phyloP scores from a whole-genome alignment of 2,888 invertebrate genomes.

The Spodoptera littoralis region DNA sequence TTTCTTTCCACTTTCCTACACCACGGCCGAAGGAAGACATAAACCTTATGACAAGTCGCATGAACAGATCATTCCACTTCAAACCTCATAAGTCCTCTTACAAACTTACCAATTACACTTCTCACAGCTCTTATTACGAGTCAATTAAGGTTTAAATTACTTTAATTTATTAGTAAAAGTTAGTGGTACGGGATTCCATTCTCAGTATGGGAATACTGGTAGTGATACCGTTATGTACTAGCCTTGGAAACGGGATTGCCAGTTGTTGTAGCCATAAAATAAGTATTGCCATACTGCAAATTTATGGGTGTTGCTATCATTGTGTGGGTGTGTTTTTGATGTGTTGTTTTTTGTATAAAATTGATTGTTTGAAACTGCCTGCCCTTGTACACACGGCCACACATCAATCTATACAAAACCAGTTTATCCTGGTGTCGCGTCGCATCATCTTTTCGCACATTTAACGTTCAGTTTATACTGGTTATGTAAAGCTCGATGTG shows the following conservation, averaged over 20 bases:
- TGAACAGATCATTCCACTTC: slow-evolving; percentile 24
- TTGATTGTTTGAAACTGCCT: neutral
- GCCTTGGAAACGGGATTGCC: slow-evolving; percentile 56
- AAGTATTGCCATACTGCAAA: slow-evolving; percentile 35
- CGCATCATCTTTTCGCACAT: too few species aligned
- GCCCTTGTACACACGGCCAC: neutral
- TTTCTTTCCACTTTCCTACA: too few species aligned
- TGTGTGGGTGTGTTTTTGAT: slow-evolving; percentile 12
- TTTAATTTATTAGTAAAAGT: slow-evolving; percentile 43
- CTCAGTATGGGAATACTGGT: slow-evolving; percentile 62
- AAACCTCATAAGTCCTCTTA: slow-evolving; percentile 32
- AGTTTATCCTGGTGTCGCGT: too few species aligned
- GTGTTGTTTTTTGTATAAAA: slow-evolving; percentile 5
- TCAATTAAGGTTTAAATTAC: slow-evolving; percentile 54
- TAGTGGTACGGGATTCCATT: slow-evolving; percentile 53
- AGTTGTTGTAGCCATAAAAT: slow-evolving; percentile 41
- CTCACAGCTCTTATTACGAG: slow-evolving; percentile 42
- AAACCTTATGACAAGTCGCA: slow-evolving; percentile 19
- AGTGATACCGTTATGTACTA: slow-evolving; percentile 54
- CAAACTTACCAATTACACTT: slow-evolving; percentile 26
- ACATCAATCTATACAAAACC: too few species aligned
- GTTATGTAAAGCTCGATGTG: too few species aligned
- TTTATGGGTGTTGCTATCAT: slow-evolving; percentile 25
- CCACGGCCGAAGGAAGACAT: slow-evolving; percentile 3
- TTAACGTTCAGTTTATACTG: too few species aligned